Evolutionary conservation across 2,888 invertebrate genomes (phyloP).

Genomic region (Conchocele bisecta): DNA sequence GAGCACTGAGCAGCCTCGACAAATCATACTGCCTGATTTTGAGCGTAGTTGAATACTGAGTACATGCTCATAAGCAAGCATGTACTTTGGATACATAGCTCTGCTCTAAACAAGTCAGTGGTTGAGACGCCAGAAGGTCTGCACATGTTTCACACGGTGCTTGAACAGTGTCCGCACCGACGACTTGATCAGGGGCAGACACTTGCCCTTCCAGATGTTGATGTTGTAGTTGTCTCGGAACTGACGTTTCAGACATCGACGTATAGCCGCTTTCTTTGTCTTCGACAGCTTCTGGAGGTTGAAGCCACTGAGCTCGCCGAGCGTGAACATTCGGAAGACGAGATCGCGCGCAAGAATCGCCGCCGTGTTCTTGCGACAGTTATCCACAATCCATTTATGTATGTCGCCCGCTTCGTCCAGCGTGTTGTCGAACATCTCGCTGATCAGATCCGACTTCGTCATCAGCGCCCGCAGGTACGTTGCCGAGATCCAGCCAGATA

Average conservation of each 20-base stretch:
- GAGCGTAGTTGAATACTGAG: too few relatives aligned
- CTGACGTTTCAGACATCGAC: constrained; percentile 21
- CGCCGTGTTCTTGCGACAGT: constrained; percentile 36
- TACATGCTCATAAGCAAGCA: too few relatives aligned
- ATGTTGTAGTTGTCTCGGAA: constrained; percentile 17
- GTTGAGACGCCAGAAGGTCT: constrained; percentile 47
- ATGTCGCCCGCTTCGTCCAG: constrained; percentile 36
- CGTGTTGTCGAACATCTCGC: constrained; percentile 43
- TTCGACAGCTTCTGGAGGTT: constrained; percentile 8
- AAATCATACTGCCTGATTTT: too few relatives aligned
- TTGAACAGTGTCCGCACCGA: constrained; percentile 42
- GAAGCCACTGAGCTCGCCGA: constrained; percentile 27
- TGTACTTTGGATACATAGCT: too few relatives aligned
- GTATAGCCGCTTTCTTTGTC: constrained; percentile 36
- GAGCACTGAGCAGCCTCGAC: too few relatives aligned
- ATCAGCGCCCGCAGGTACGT: constrained; percentile 42
- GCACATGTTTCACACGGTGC: constrained; percentile 41
- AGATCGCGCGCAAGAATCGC: constrained; percentile 48
- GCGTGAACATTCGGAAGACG: constrained; percentile 42
- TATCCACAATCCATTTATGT: constrained; percentile 41
- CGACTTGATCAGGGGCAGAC: constrained; percentile 33
- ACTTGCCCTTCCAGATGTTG: constrained; percentile 22
- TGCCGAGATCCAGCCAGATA: constrained; percentile 46
- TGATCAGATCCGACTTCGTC: constrained; percentile 40
- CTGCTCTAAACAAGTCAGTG: too few relatives aligned